Conservation (phyloP, 2,113 vertebrate species). For the Leptobrachium ailaonicum region DNA sequence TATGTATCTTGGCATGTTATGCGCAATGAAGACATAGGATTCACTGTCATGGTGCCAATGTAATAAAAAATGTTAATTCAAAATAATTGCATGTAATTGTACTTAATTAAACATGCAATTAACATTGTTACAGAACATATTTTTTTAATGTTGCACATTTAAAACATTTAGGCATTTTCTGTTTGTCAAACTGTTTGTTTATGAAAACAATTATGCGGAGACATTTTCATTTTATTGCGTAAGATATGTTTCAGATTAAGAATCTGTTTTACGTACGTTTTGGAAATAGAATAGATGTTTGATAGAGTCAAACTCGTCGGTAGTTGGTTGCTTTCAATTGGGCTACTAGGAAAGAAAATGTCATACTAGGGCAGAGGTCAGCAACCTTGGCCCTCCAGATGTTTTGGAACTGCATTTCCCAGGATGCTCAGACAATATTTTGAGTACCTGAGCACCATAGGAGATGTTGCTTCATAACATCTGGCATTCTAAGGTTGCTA, state of each 20-base stretch:
- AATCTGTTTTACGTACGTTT: background rate
- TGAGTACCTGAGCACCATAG: too few relatives aligned
- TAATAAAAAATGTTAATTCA: conserved; percentile 46
- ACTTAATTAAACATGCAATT: conserved; percentile 48
- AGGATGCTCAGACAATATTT: too few relatives aligned
- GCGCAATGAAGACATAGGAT: conserved; percentile 38
- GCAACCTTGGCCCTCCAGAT: too few relatives aligned
- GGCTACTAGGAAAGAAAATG: too few relatives aligned
- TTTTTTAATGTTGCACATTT: conserved; percentile 34
- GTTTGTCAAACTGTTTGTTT: background rate
- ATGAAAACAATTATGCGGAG: background rate
- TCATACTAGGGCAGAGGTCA: too few relatives aligned
- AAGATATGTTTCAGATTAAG: background rate
- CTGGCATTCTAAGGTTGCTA: too few relatives aligned
- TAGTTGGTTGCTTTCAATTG: too few relatives aligned
- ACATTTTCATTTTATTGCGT: background rate
- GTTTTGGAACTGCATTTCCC: too few relatives aligned
- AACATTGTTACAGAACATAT: conserved; percentile 41
- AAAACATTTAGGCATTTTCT: conserved; percentile 7
- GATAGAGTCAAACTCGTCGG: too few relatives aligned
- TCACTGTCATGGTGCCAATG: conserved; percentile 40
- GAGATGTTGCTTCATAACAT: too few relatives aligned
- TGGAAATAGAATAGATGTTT: too few relatives aligned
- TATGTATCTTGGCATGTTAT: conserved; percentile 33
- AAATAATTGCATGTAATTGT: conserved; percentile 45